Evolutionary conservation across 2,888 invertebrate genomes (phyloP), one percentile per base, ranked within the genome.

Genomic region (Chrysopilus asiliformis): DNA sequence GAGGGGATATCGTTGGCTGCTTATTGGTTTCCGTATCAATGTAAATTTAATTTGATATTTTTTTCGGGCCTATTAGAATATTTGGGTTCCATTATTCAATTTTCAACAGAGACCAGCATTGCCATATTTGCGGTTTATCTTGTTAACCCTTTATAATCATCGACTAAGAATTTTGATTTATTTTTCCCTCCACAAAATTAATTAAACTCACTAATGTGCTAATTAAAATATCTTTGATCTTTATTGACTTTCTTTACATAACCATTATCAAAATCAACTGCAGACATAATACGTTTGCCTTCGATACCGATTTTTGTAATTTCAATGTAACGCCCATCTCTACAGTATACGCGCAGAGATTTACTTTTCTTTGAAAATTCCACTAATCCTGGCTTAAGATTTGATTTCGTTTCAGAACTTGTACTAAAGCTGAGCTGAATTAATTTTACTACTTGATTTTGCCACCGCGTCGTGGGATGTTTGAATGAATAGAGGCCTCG

Each of bases 241-340:
- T 22, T 22, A 22, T 22, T 22, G 10, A 10, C 7, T 64, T 78
- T 78, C 52, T 71, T 74, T 19, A 90, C 63, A 60, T 77, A 91
- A 7, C 91, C 91, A 67, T 89, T 89, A 59, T 76, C 76, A 66
- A 94, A 94, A 55, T 87, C 86, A 48, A 62, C 51, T 3, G 87
- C 83, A 33, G 68, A 71, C 73, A 91, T 84, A 49, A 71, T 65
- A 56, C 71, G 78, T 56, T 73, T 79, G 8, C 77, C 76, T 46
- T 74, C 66, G 40, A 87, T 58, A 51, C 74, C 69, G 38, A 89
- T 46, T 47, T 70, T 68, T 45, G 64, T 65, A 39, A 84, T 71
- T 56, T 73, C 71, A 41, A 89, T 61, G 64, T 71, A 78, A 45
- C 64, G 68, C 34, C 66, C 66, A 51, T 76, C 72, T 45, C 67